phyloP scores from a whole-genome alignment of 2,888 invertebrate genomes.

The Euproctis similis region DNA sequence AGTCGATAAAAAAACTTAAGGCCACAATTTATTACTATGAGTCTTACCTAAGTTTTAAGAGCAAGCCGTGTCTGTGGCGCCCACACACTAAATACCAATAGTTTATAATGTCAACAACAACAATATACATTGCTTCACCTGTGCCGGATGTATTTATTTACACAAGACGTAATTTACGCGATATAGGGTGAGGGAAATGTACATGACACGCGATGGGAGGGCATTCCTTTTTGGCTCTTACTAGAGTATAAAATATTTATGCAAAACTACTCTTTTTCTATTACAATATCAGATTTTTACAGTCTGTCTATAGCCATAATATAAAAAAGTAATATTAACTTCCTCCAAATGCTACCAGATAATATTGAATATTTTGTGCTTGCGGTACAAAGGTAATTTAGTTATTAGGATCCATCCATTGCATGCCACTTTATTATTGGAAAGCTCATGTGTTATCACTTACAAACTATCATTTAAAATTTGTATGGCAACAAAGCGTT shows the following conservation, averaged over 20 bases:
- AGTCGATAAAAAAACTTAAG: constrained; percentile 55
- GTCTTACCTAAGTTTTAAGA: constrained; percentile 39
- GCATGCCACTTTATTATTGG: constrained; percentile 22
- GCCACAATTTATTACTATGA: constrained; percentile 68
- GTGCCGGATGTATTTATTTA: constrained; percentile 45
- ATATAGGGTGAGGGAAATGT: too few species aligned
- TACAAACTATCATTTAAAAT: constrained; percentile 62
- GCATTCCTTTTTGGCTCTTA: too few species aligned
- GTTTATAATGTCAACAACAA: constrained; percentile 14
- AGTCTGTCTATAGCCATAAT: too few species aligned
- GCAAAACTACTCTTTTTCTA: too few species aligned
- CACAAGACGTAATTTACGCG: constrained; percentile 27
- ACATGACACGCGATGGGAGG: constrained; percentile 22
- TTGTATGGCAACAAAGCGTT: constrained; percentile 73
- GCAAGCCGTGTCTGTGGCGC: constrained; percentile 45
- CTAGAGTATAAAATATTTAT: too few species aligned
- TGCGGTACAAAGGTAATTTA: not conserved
- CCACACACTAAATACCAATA: constrained; percentile 21
- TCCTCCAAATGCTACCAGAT: not conserved
- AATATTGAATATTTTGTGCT: constrained; percentile 3
- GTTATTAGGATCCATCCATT: constrained; percentile 19
- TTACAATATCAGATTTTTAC: too few species aligned
- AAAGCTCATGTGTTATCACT: constrained; percentile 49
- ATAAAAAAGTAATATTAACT: not conserved
- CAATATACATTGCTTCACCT: constrained; percentile 12